Evolutionary conservation across 2,113 vertebrate genomes (phyloP), one percentile per base, ranked within the genome.

Genomic region (Chaetodon auriga): DNA sequence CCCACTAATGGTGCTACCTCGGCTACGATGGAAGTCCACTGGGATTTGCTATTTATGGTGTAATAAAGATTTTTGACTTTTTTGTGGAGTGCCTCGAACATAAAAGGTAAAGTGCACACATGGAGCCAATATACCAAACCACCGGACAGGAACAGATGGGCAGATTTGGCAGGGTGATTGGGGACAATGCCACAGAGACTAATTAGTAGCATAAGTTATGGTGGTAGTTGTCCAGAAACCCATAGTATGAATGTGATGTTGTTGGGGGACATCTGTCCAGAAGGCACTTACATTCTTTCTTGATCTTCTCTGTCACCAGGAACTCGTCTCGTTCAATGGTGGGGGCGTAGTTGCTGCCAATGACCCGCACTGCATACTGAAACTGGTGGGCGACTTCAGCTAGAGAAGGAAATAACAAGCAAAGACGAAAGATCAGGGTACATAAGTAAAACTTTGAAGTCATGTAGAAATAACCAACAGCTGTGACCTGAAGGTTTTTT

Each of bases 331-430:
- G 95, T 71, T 99, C 98, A 55, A 99, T 98, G 0, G 97, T 99
- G 38, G 98, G 98, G 68, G 98, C 97, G 68, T 98, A 99, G 94
- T 99, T 99, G 84, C 98, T 99, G 89, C 98, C 98, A n/a, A 99
- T 98, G 79, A 99, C 98, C 74, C 98, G 94, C 21, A 99, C 98
- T 0, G 98, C 97, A 45, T 99, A 99, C 93, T 99, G 98, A 94
- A 99, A 99, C 94, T 99, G 97, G 14, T 98, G 98, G 69, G 98
- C 98, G 18, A 96, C 98, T 61, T 99, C 98, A 75, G 97, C 98
- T 99, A 93, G 7, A 93, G 90, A 58, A 38, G 72, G 46, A 74
- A 80, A 81, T 2, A 18, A 51, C 14, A 41, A 55, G 49, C 1
- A 10, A 75, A 21, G 15, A 71, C 4, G 35, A 38, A 68, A 75